These are phyloP conservation scores for Australoheros scitulus DNA, from an alignment of 2,113 vertebrate species.

Conservation along the genomic window DNA sequence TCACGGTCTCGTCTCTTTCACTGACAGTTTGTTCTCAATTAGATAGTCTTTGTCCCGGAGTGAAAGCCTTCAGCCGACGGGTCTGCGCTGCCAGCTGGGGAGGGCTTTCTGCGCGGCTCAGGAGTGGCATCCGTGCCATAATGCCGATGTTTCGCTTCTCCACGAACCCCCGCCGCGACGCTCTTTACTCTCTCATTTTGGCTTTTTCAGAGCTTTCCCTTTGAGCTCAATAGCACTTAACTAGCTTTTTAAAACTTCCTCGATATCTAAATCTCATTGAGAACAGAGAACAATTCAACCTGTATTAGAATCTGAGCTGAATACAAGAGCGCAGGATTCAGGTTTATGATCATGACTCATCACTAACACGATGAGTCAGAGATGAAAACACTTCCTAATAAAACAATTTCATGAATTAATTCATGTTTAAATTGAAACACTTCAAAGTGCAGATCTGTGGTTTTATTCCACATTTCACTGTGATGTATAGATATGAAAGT, in stretches of 20 bases:
- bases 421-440: neutral
- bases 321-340: neutral
- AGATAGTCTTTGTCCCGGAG: constrained; percentile 75
- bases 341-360: neutral
- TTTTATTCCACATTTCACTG: neutral
- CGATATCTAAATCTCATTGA: constrained; percentile 58
- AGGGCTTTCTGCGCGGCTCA: constrained; percentile 50
- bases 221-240: constrained; percentile 62
- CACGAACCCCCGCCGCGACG: constrained; percentile 3
- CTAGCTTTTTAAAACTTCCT: constrained; percentile 59
- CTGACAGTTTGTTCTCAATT: constrained; percentile 84
- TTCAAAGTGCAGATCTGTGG: neutral
- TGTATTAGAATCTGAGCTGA: neutral
- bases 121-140: constrained; percentile 59
- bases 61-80: constrained; percentile 73
- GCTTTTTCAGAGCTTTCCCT: constrained; percentile 41
- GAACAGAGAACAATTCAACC: constrained; percentile 9
- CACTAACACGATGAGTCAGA: no score
- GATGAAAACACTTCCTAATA: neutral
- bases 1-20: constrained; percentile 78
- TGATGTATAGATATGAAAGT: neutral
- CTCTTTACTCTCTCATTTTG: constrained; percentile 57
- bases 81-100: constrained; percentile 69
- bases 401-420: neutral
- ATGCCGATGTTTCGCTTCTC: constrained; percentile 65